Base-by-base conservation (phyloP, 1,140 invertebrate species). In the Ostrea denselamellosa region DNA sequence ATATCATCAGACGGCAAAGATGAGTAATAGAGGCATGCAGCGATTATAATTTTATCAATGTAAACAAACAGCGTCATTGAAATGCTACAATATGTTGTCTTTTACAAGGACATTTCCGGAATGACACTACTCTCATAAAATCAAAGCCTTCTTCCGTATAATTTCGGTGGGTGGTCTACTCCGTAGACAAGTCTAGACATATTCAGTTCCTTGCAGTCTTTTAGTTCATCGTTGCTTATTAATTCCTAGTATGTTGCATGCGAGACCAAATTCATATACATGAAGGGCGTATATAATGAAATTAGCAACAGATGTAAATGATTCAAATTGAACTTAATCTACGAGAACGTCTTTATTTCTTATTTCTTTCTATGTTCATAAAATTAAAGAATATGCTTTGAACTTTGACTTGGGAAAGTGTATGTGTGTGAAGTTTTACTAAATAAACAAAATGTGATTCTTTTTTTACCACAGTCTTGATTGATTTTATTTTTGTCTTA, bases 321-420 rank as follows among this genome's bases (percentile, higher is more conserved):
- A 62, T 19, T 77, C 14, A 77, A 28, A 34, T 28, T 77, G 68
- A 77, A 22, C 68, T 28, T 25, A n/a, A 77, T 77, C 25, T 34
- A 28, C 12, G 68, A 77, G 28, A 77, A 77, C 68, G 68, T 25
- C 68, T 77, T 77, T 34, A 77, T 34, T 77, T 28, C n/a, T 8
- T 77, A 14, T 34, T n/a, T 62, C n/a, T n/a, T 62, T 62, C 9
- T 62, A 62, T 62, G 8, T 62, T 19, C 9, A 19, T 62, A n/a
- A 14, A 5, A 44, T 44, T 44, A 44, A 44, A 44, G 34, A 1
- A 44, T 44, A 44, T 44, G 34, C 5, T n/a, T n/a, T n/a, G n/a
- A n/a, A n/a, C n/a, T n/a, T n/a, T n/a, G n/a, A n/a, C n/a, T n/a
- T n/a, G n/a, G n/a, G n/a, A n/a, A n/a, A n/a, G n/a, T n/a, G n/a